Base-by-base conservation (phyloP, 2,888 invertebrate genomes). In the Leptopilina syphax region DNA sequence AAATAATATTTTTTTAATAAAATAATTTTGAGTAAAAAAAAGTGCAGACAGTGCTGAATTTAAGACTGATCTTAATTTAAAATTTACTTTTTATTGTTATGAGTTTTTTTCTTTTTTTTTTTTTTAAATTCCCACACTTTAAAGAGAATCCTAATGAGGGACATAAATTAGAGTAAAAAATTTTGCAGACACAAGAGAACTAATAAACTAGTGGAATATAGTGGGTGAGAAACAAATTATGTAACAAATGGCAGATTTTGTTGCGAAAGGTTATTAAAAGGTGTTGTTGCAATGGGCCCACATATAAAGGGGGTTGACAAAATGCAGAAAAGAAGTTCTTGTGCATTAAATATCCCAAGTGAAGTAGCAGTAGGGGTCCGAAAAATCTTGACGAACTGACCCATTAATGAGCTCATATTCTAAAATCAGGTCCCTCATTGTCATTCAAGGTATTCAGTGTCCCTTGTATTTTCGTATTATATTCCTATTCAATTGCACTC, bases 361-460 rank as follows among this genome's bases (percentile, higher is more conserved):
- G 10, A 76, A 70, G 76, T 78, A 54, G 68, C 44, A 60, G 18
- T 18, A 18, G 80, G 76, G 70, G 57, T 10, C 12, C 68, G 34
- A 70, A 44, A 18, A 81, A 81, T 79, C 81, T 73, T 76, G 78
- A 79, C 76, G 76, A 81, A 82, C 83, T 77, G 83, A 84, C 79
- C 82, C 87, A 85, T 88, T 90, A 90, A 90, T 87, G 88, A 90
- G 87, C 87, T 86, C 82, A 86, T 84, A 86, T 90, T 88, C 87
- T 84, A 80, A 87, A 89, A 89, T 90, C 90, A 89, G 89, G 88
- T 87, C 85, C 79, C 86, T 89, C 87, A 89, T 89, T 90, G 89
- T 90, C 85, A 84, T 85, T 83, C 82, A 60, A 54, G 50, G 80
- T 81, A 88, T 88, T 89, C 89, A 84, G 85, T 86, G 83, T 34